Evolutionary conservation across 1,140 invertebrate species (phyloP), one percentile per base, ranked within the genome.

Genomic region (Dryas iulia): DNA sequence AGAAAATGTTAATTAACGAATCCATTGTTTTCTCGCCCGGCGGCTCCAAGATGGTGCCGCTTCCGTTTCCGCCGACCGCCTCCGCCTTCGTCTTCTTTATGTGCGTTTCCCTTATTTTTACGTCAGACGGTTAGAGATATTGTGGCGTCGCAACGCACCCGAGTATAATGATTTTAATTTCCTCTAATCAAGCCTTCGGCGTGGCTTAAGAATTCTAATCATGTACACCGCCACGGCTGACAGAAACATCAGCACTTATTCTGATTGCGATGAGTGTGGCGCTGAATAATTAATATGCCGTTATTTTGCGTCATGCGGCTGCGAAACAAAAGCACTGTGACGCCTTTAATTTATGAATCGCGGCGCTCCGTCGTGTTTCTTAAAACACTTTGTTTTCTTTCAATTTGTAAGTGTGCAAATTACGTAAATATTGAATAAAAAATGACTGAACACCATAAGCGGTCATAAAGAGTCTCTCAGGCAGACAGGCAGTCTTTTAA

Each of bases 1-100:
- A 92, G 91, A 92, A 91, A 92, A 92, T 92, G 91, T 92, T 92
- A 92, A 92, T 92, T 92, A 92, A 92, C 91, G 89, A 89, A 92
- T 87, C 90, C 89, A 92, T 92, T 92, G 91, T 92, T 92, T 91
- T 81, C 83, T 83, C 85, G 86, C 85, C 86, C 84, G 84, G 82
- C 88, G 86, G 86, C 90, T 84, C 88, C 89, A 90, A 91, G 89
- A 90, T 89, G 89, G 87, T 91, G 88, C 84, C 88, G 86, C 85
- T 91, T 91, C 87, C 87, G 86, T 84, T 89, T 89, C 87, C 89
- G 86, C 77, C 83, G 82, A 81, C 82, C 87, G 82, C 79, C 79
- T 89, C 87, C 89, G 90, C 90, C 89, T 90, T 91, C 87, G 82
- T 78, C 79, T 89, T 91, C 89, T 91, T 91, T 91, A 91, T 91